Conservation (phyloP, 1,140 invertebrate genomes). For the Amphibalanus amphitrite region DNA sequence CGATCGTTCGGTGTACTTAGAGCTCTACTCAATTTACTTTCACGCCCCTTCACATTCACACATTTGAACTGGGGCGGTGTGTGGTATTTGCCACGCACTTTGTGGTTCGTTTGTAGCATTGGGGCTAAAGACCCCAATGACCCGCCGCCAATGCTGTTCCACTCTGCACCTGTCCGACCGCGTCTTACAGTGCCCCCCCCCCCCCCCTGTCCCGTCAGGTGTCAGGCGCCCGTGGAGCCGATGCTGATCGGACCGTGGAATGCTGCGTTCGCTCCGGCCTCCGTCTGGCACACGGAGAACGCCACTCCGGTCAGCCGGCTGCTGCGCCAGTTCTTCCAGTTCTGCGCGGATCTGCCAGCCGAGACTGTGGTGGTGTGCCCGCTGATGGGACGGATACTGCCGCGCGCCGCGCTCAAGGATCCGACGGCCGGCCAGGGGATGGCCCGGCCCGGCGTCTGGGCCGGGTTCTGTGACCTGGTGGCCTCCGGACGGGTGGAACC, state of each 20-base stretch:
- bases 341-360: conserved; percentile 34
- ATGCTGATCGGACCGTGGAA: background rate
- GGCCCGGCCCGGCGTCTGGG: conserved; percentile 14
- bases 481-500: conserved; percentile 17
- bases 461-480: background rate
- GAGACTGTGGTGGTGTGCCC: conserved; percentile 32
- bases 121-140: no score
- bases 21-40: no score
- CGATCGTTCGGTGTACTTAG: no score
- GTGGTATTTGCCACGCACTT: no score
- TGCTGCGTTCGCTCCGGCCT: background rate
- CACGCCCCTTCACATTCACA: no score
- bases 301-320: background rate
- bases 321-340: background rate
- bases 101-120: no score
- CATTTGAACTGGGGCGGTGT: no score
- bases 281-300: background rate
- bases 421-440: conserved; percentile 23
- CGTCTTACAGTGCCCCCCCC: no score
- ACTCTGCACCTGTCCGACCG: no score
- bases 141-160: no score
- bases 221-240: background rate
- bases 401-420: conserved; percentile 27
- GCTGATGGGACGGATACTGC: conserved; percentile 30
- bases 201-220: no score